Evolutionary conservation across 1,140 invertebrate species (phyloP), one percentile per base, ranked within the genome.

Genomic region (Leptinotarsa defecta): DNA sequence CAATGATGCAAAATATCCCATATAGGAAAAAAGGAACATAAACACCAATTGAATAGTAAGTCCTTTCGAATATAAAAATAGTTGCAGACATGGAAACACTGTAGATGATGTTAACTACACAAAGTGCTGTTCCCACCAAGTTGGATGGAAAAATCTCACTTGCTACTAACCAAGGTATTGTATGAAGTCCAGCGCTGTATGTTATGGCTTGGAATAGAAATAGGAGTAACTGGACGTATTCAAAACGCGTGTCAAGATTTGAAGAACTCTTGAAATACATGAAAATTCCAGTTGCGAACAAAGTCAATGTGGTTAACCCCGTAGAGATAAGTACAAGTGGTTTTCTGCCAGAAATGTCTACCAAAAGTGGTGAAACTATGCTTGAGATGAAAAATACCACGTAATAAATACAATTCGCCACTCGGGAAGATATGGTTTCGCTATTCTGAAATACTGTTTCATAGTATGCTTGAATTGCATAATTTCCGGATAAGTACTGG

Each of bases 11-110:
- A 78, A 92, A 88, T 4, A 89, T 83, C 1, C 92, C 86, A 84
- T 96, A 96, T 13, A 91, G 83, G 87, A 89, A 92, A 84, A 94
- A 95, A 63, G 92, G 90, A 73, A 89, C 90, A 82, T 93, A 91
- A 49, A 90, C 89, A 88, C 88, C 24, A 91, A 86, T 4, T 82
- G 71, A 71, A 74, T 89, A 87, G 49, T 87, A 81, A 64, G 94
- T 83, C 2, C 90, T 87, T 81, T 91, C 89, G 86, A 92, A 95
- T 74, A 92, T 89, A 81, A 92, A 92, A 27, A 93, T 93, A 20
- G 92, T 88, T 4, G 92, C 81, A 79, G 94, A 94, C 63, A 92
- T 91, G 78, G 91, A 90, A 4, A 90, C 79, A 82, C 92, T 94
- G 20, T 91, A 92, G 77, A 90, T 89, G 64, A 91, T 87, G 61